Conservation (phyloP, 1,140 invertebrate genomes). For the Schmidtea mediterranea region DNA sequence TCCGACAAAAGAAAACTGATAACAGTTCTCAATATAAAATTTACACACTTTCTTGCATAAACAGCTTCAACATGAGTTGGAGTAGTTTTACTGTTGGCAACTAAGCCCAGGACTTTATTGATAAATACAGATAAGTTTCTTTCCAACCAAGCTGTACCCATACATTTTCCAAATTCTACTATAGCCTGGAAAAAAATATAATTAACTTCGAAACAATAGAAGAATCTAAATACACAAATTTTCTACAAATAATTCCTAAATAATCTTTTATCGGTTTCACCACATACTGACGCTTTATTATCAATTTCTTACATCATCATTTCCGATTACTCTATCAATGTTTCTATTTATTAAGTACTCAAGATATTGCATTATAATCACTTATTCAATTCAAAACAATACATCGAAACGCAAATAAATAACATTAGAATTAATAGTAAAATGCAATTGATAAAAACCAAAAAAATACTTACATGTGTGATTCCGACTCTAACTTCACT, state of each 20-base stretch:
- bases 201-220: neutral
- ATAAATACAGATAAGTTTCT: conserved; percentile 56
- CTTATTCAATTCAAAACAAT: no score
- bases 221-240: neutral
- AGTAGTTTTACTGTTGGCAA: conserved; percentile 59
- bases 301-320: no score
- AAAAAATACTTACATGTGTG: conserved; percentile 32
- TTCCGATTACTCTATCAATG: no score
- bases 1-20: conserved; percentile 75
- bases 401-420: no score
- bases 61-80: conserved; percentile 75
- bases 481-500: conserved; percentile 70
- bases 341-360: no score
- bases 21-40: conserved; percentile 65
- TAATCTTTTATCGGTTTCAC: no score
- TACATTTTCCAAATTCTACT: conserved; percentile 61
- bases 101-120: conserved; percentile 61
- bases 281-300: no score
- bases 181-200: conserved; percentile 42
- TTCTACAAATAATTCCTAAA: no score
- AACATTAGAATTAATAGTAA: no score
- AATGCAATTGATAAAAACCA: neutral
- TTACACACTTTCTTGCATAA: conserved; percentile 82
- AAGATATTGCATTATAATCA: no score
- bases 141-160: conserved; percentile 76